Conservation (phyloP, 2,888 invertebrate genomes). For the Hemicrepidius hirtus region DNA sequence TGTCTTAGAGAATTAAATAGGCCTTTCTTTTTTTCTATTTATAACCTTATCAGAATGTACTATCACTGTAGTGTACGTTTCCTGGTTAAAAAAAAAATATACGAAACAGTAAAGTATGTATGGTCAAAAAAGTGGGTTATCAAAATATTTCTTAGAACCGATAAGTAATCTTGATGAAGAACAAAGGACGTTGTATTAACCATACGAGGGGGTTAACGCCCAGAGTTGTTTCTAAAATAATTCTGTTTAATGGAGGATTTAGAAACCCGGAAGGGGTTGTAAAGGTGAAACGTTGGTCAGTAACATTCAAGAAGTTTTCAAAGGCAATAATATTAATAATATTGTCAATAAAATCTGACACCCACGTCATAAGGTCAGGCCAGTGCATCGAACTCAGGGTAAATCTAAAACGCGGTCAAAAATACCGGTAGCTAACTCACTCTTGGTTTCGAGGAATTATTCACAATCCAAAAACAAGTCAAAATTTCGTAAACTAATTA, state of each 20-base stretch:
- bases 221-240: constrained; percentile 23
- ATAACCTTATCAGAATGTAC: too few relatives aligned
- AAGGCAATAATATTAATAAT: constrained; percentile 19
- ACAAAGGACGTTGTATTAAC: constrained; percentile 7
- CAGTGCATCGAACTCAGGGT: constrained; percentile 60
- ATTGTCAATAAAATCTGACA: constrained; percentile 45
- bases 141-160: too few relatives aligned
- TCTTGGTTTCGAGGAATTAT: constrained; percentile 51
- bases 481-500: constrained; percentile 20
- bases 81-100: background rate
- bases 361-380: constrained; percentile 61
- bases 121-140: too few relatives aligned
- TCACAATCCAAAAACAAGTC: background rate
- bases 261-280: constrained; percentile 32
- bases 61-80: background rate
- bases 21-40: too few relatives aligned
- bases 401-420: constrained; percentile 56
- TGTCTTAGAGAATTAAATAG: too few relatives aligned
- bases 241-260: constrained; percentile 6
- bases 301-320: constrained; percentile 34
- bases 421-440: constrained; percentile 55
- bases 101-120: too few relatives aligned
- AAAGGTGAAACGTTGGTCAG: constrained; percentile 21
- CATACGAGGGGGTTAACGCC: constrained; percentile 10
- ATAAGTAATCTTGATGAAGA: background rate